Conservation (phyloP, 2,797 vertebrate genomes). For the Typhlichthys eigenmanni region DNA sequence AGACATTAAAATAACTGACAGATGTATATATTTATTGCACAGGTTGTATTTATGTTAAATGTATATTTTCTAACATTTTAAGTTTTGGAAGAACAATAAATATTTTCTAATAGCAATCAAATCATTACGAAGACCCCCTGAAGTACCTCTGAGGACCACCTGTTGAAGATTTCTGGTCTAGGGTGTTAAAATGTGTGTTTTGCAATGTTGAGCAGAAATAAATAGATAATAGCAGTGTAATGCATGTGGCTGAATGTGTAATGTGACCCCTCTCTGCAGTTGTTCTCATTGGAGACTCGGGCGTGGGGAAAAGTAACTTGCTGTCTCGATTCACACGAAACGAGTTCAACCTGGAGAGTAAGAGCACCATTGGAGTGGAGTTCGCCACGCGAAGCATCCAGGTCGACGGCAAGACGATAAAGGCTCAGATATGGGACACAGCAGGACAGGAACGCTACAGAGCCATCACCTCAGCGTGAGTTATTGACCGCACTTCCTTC, state of each 20-base stretch:
- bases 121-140: no score
- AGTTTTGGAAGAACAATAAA: no score
- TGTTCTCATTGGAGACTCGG: slow-evolving; percentile 95
- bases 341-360: slow-evolving; percentile 96
- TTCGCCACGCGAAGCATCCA: slow-evolving; percentile 97
- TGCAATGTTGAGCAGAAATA: slow-evolving; percentile 7
- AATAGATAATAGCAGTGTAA: no score
- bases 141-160: no score
- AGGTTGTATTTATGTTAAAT: no score
- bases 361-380: slow-evolving; percentile 97
- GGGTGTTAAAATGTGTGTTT: no score
- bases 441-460: slow-evolving; percentile 96
- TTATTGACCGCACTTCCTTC: slow-evolving; percentile 24
- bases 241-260: no score
- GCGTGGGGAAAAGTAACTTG: slow-evolving; percentile 96
- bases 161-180: neutral
- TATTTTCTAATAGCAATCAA: no score
- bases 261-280: slow-evolving; percentile 69
- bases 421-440: slow-evolving; percentile 98
- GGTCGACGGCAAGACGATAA: slow-evolving; percentile 97
- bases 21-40: no score
- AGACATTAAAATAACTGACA: no score
- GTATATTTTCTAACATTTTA: no score
- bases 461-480: slow-evolving; percentile 97
- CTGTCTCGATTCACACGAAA: slow-evolving; percentile 95